These are phyloP conservation scores for Anticlea derivata DNA, from an alignment of 2,888 invertebrate species.

Conservation along the genomic window DNA sequence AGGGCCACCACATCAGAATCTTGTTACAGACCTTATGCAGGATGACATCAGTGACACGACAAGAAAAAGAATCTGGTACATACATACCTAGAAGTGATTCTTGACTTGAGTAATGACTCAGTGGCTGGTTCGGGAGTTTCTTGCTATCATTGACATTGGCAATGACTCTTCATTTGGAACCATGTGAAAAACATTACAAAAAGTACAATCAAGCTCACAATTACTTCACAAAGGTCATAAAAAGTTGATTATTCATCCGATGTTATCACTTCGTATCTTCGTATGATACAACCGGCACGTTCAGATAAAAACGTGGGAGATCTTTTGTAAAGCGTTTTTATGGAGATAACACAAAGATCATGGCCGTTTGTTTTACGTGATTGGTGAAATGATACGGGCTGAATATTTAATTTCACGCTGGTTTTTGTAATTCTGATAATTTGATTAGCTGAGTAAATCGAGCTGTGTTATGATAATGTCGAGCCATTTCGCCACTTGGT, in stretches of 20 bases:
- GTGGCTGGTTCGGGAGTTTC: too few species aligned
- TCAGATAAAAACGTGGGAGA: constrained; percentile 58
- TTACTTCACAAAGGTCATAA: constrained; percentile 8
- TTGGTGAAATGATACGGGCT: constrained; percentile 16
- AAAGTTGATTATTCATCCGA: constrained; percentile 34
- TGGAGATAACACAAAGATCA: constrained; percentile 48
- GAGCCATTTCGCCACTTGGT: too few species aligned
- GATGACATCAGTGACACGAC: too few species aligned
- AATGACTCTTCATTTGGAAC: constrained; percentile 9
- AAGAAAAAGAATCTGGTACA: too few species aligned
- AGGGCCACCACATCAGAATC: too few species aligned
- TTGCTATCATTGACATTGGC: constrained; percentile 6
- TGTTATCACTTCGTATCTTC: constrained; percentile 46
- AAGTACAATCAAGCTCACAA: constrained; percentile 1
- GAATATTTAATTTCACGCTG: background rate
- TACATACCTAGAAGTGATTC: too few species aligned
- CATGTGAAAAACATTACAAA: constrained; percentile 11
- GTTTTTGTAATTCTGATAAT: background rate
- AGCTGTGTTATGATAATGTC: background rate
- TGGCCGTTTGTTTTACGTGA: constrained; percentile 42
- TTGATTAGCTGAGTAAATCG: background rate
- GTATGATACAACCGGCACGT: constrained; percentile 47
- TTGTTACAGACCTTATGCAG: too few species aligned
- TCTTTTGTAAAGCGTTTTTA: constrained; percentile 47
- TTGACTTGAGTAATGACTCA: too few species aligned